Evolutionary conservation across 2,888 invertebrate genomes (phyloP).

Genomic region (Sinotaia quadrata): DNA sequence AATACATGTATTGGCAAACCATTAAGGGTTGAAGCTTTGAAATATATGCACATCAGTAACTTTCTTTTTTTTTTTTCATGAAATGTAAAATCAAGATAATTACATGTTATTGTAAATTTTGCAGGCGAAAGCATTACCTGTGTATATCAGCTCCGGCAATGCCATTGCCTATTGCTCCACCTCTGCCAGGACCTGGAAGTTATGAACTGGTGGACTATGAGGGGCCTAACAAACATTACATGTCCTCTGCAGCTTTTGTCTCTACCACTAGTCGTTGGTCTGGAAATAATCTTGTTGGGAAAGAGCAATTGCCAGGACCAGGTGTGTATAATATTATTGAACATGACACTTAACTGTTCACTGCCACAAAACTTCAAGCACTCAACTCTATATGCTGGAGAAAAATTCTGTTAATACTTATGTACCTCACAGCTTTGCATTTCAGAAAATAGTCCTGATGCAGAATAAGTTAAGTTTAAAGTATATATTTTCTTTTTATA

Average conservation of each 20-base stretch:
- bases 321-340: slow-evolving; percentile 48
- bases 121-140: slow-evolving; percentile 70
- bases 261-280: slow-evolving; percentile 70
- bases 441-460: no score
- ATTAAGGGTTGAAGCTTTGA: no score
- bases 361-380: background rate
- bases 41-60: no score
- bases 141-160: slow-evolving; percentile 72
- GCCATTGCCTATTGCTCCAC: slow-evolving; percentile 66
- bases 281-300: slow-evolving; percentile 34
- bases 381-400: background rate
- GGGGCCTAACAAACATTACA: slow-evolving; percentile 68
- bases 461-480: no score
- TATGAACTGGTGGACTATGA: slow-evolving; percentile 68
- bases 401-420: no score
- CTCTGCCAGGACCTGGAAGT: slow-evolving; percentile 67
- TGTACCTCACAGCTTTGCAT: no score
- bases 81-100: no score
- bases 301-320: slow-evolving; percentile 63
- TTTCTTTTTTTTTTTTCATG: no score
- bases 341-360: background rate
- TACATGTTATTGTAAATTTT: no score
- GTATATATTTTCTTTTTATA: no score
- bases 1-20: no score
- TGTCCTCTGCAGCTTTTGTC: slow-evolving; percentile 70